Evolutionary conservation across 1,140 invertebrate species (phyloP).

Genomic region (Heliothis virescens): DNA sequence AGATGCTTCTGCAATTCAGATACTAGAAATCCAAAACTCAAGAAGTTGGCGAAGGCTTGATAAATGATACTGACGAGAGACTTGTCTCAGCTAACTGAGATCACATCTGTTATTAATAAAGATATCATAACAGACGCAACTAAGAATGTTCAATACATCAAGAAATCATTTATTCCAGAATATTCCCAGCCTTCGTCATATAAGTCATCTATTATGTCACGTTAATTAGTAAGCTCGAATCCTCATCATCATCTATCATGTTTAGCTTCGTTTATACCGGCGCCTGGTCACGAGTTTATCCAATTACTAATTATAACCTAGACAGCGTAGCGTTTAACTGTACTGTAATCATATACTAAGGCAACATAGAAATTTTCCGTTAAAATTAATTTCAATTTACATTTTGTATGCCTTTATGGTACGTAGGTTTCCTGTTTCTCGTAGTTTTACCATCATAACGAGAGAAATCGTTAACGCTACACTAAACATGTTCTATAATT

Average conservation of each 20-base stretch:
- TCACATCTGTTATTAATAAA: no score
- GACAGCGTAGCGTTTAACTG: background rate
- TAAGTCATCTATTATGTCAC: conserved; percentile 14
- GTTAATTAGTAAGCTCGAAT: conserved; percentile 18
- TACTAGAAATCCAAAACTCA: no score
- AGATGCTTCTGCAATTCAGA: no score
- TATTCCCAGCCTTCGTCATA: background rate
- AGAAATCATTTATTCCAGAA: background rate
- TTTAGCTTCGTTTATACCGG: conserved; percentile 12
- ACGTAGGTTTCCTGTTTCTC: background rate
- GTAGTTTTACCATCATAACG: background rate
- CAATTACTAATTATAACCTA: conserved; percentile 26
- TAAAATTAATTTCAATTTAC: conserved; percentile 5
- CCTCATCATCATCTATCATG: conserved; percentile 14
- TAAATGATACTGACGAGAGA: no score
- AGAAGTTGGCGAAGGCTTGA: no score
- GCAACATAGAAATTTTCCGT: background rate
- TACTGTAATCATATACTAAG: background rate
- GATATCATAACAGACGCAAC: no score
- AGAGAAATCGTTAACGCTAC: no score
- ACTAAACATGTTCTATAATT: no score
- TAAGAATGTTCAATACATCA: background rate
- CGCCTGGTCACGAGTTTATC: background rate
- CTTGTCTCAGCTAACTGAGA: no score
- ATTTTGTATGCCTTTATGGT: background rate